phyloP scores from a whole-genome alignment of 2,888 invertebrate genomes.

The Andrena bicolor region DNA sequence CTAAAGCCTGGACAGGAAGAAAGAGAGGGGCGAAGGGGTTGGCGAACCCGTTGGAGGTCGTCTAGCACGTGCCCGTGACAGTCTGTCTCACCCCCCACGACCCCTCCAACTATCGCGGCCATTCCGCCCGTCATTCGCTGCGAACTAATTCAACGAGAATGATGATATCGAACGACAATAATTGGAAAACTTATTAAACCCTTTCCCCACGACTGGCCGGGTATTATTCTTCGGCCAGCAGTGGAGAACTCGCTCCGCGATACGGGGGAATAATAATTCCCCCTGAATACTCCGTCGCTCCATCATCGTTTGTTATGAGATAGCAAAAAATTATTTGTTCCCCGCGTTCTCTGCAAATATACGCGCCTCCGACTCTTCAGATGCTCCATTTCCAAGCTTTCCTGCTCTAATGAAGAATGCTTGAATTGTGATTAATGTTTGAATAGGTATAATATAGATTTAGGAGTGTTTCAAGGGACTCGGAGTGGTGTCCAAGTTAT shows the following conservation, averaged over 20 bases:
- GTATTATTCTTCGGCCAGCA: conserved; percentile 50
- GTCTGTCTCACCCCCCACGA: conserved; percentile 67
- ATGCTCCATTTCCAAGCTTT: neutral
- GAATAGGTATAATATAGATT: too few relatives aligned
- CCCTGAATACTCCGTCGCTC: conserved; percentile 38
- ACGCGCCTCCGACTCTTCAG: neutral
- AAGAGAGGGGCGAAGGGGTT: conserved; percentile 36
- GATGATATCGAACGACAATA: conserved; percentile 68
- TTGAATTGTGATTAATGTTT: too few relatives aligned
- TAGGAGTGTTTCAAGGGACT: too few relatives aligned
- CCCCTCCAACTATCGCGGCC: conserved; percentile 58
- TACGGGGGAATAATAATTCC: conserved; percentile 40
- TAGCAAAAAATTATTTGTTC: conserved; percentile 16
- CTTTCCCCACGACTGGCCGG: conserved; percentile 49
- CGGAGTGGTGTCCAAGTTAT: too few relatives aligned
- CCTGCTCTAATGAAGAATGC: neutral
- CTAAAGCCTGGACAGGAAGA: conserved; percentile 14
- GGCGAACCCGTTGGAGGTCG: conserved; percentile 58
- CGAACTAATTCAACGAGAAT: conserved; percentile 72
- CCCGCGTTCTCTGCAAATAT: conserved; percentile 26
- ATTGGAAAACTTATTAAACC: conserved; percentile 70
- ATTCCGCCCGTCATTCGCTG: conserved; percentile 60
- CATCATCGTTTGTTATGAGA: conserved; percentile 36
- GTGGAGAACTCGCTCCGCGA: conserved; percentile 7
- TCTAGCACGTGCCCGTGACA: conserved; percentile 80